Evolutionary conservation across 37 sponge, comb jelly and placozoan species (phyloP).

Genomic region (Tethya wilhelma): DNA sequence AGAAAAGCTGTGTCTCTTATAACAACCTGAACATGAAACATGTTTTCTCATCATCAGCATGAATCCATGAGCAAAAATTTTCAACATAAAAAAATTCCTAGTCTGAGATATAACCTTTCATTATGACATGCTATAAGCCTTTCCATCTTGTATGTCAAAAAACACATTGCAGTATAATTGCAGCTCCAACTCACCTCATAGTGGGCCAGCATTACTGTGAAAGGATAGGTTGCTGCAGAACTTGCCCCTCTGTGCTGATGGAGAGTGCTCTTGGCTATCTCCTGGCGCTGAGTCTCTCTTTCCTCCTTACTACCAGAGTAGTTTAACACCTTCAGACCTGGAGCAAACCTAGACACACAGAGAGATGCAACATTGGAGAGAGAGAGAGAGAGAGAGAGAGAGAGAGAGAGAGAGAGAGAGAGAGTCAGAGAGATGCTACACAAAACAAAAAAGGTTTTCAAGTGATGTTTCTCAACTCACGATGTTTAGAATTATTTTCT

Average conservation of each 20-base stretch:
- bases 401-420: background rate
- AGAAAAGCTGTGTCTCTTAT: slow-evolving; percentile 58
- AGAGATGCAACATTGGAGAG: background rate
- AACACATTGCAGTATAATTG: too few relatives aligned
- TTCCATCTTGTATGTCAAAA: too few relatives aligned
- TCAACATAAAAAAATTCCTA: too few relatives aligned
- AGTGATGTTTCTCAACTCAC: background rate
- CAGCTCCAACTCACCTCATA: slow-evolving; percentile 69
- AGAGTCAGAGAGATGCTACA: background rate
- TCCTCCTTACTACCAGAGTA: slow-evolving; percentile 61
- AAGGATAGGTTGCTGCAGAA: slow-evolving; percentile 45
- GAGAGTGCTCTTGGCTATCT: background rate
- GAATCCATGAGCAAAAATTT: background rate
- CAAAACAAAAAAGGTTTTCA: background rate
- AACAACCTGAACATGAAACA: slow-evolving; percentile 20
- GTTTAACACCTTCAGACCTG: slow-evolving; percentile 41
- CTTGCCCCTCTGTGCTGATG: background rate
- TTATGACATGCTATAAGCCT: too few relatives aligned
- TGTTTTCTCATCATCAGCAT: background rate
- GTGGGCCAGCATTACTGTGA: slow-evolving; percentile 59
- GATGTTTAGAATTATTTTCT: background rate
- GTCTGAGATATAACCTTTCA: too few relatives aligned
- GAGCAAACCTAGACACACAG: slow-evolving; percentile 44
- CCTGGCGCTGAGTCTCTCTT: slow-evolving; percentile 36
- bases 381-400: background rate